These are phyloP conservation scores for Melikaiella ostensackeni DNA, from an alignment of 2,888 invertebrate genomes.

Conservation along the genomic window DNA sequence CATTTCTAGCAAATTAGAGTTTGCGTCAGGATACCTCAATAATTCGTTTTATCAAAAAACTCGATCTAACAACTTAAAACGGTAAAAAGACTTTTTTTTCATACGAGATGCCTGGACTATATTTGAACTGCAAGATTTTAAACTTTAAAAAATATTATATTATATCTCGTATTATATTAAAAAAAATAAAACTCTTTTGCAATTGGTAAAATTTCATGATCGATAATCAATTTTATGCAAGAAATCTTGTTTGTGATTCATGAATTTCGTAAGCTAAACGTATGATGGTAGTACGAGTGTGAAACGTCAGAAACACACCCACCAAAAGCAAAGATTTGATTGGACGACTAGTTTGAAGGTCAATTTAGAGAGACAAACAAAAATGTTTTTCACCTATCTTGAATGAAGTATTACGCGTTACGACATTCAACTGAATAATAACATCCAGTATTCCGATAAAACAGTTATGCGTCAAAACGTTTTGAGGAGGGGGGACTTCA, in stretches of 20 bases:
- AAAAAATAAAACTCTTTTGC: too few species aligned
- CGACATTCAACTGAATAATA: neutral
- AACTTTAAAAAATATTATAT: too few species aligned
- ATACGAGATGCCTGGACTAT: too few species aligned
- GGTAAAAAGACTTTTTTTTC: too few species aligned
- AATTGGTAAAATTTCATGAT: neutral
- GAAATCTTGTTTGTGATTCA: neutral
- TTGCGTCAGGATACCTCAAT: too few species aligned
- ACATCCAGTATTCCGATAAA: neutral
- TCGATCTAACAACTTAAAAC: too few species aligned
- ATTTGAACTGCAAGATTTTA: too few species aligned
- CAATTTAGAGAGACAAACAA: constrained; percentile 47
- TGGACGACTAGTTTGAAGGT: constrained; percentile 38
- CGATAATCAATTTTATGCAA: neutral
- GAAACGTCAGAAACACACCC: constrained; percentile 43
- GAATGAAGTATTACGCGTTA: neutral
- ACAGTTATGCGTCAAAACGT: neutral
- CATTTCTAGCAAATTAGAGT: too few species aligned
- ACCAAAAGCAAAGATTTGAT: constrained; percentile 38
- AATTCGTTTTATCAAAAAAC: too few species aligned
- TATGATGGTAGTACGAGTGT: constrained; percentile 40
- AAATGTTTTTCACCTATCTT: constrained; percentile 46
- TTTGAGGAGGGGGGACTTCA: too few species aligned
- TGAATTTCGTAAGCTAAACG: constrained; percentile 11
- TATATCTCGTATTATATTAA: too few species aligned